phyloP scores from a whole-genome alignment of 2,113 vertebrate genomes.

The Phalacrocorax carbo region DNA sequence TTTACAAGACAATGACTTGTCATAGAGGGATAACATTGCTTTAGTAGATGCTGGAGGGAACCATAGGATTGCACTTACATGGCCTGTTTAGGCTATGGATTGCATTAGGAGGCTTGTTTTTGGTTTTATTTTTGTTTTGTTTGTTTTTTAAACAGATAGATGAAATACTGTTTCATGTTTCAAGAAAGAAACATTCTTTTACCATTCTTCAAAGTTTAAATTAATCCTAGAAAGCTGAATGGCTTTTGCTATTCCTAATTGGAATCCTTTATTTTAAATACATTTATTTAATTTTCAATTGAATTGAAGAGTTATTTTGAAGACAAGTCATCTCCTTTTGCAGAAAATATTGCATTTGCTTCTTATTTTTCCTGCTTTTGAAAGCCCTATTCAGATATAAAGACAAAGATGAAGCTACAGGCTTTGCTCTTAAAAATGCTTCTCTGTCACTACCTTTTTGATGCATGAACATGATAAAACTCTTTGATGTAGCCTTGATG shows the following conservation, averaged over 20 bases:
- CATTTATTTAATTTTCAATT: not conserved
- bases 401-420: not conserved
- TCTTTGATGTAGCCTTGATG: conserved; percentile 61
- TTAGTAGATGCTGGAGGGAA: not conserved
- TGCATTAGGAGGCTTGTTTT: not conserved
- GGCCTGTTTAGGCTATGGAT: not conserved
- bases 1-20: not conserved
- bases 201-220: not conserved
- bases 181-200: not conserved
- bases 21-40: not conserved
- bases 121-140: too few species aligned
- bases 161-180: not conserved
- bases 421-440: not conserved
- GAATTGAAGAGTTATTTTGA: not conserved
- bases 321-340: not conserved
- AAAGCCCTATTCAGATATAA: not conserved
- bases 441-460: conserved; percentile 20
- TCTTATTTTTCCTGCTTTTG: conserved; percentile 9
- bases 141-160: not conserved
- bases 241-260: not conserved
- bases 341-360: not conserved
- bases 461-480: not conserved
- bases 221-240: not conserved
- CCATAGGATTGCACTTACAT: not conserved
- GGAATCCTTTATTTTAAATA: not conserved